Conservation (phyloP, 2,797 vertebrate genomes). For the Lerista edwardsae region DNA sequence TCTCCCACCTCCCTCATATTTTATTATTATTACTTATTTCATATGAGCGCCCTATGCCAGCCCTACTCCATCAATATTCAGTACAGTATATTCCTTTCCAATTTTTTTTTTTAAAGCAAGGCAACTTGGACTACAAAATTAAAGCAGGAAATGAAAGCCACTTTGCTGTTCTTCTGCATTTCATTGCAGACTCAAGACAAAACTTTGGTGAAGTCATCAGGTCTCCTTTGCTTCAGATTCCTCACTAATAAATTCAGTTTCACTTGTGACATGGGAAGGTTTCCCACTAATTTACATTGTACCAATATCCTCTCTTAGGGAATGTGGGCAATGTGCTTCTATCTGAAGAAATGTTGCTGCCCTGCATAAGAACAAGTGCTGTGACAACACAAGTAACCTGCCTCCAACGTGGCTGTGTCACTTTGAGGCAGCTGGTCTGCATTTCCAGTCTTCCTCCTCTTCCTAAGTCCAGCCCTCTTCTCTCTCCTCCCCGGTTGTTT, state of each 20-base stretch:
- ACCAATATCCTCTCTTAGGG: neutral
- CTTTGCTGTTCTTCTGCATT: neutral
- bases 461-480: neutral
- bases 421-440: neutral
- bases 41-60: neutral
- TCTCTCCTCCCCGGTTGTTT: neutral
- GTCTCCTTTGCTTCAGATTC: neutral
- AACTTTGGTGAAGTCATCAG: neutral
- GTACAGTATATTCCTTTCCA: neutral
- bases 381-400: neutral
- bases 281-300: neutral
- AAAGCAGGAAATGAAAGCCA: neutral
- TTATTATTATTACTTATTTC: neutral
- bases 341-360: neutral
- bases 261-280: neutral
- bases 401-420: neutral
- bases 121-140: neutral
- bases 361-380: neutral
- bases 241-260: neutral
- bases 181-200: neutral
- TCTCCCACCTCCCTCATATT: neutral
- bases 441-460: neutral
- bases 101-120: too few species aligned
- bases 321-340: neutral
- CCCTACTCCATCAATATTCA: neutral